phyloP scores from a whole-genome alignment of 2,797 vertebrate genomes.

The Pantherophis vulpinus region DNA sequence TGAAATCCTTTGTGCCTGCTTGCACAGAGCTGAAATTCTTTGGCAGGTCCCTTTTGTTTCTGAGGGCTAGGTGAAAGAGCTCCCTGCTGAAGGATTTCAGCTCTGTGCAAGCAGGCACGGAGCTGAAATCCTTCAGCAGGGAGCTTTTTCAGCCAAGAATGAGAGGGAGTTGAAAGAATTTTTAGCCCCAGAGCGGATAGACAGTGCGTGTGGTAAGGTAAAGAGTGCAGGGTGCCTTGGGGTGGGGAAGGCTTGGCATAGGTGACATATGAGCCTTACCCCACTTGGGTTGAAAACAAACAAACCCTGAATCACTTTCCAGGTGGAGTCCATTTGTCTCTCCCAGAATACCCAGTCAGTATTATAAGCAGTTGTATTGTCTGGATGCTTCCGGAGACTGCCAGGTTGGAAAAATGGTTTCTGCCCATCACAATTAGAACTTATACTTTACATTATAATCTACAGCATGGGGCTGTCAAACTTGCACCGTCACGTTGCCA shows the following conservation, averaged over 20 bases:
- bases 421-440: background rate
- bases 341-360: background rate
- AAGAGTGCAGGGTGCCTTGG: background rate
- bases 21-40: background rate
- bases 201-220: background rate
- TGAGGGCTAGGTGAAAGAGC: background rate
- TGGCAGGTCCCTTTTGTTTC: background rate
- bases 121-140: background rate
- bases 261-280: background rate
- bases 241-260: background rate
- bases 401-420: background rate
- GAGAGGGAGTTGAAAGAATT: background rate
- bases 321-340: background rate
- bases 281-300: background rate
- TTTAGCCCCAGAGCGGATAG: background rate
- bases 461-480: background rate
- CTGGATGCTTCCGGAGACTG: background rate
- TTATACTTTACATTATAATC: background rate
- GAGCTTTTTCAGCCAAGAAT: background rate
- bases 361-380: background rate
- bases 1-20: background rate
- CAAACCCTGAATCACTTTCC: background rate
- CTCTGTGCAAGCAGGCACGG: background rate
- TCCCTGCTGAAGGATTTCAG: background rate
- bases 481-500: no score